Conservation (phyloP, 2,113 vertebrate species). For the Cranoglanis bouderius region DNA sequence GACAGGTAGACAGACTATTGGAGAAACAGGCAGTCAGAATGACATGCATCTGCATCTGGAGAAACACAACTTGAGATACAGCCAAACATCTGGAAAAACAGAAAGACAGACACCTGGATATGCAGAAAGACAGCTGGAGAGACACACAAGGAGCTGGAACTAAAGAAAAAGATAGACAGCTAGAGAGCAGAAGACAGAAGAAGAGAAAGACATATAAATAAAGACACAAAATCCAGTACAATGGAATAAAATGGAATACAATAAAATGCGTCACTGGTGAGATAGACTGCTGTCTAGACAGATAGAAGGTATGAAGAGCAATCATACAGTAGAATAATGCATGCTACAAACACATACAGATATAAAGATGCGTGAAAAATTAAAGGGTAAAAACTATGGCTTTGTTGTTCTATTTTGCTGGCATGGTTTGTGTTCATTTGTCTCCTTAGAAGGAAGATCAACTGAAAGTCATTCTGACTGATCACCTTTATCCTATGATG, state of each 20-base stretch:
- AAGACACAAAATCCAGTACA: too few species aligned
- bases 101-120: slow-evolving; percentile 13
- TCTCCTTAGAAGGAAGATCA: background rate
- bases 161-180: background rate
- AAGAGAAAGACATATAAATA: background rate
- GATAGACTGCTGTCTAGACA: background rate
- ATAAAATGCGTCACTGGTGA: background rate
- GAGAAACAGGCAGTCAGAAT: slow-evolving; percentile 1
- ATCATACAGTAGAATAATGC: background rate
- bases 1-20: background rate
- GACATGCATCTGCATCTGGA: slow-evolving; percentile 24
- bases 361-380: background rate
- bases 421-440: background rate
- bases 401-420: background rate
- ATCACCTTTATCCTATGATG: background rate
- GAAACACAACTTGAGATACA: background rate
- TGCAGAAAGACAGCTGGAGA: slow-evolving; percentile 10
- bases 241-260: background rate
- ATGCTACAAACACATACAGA: background rate
- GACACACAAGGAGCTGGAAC: background rate
- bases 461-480: background rate
- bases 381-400: background rate
- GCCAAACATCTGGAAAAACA: slow-evolving; percentile 22
- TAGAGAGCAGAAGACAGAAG: background rate
- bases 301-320: background rate